phyloP scores from a whole-genome alignment of 2,888 invertebrate genomes.

The Sisyra nigra region DNA sequence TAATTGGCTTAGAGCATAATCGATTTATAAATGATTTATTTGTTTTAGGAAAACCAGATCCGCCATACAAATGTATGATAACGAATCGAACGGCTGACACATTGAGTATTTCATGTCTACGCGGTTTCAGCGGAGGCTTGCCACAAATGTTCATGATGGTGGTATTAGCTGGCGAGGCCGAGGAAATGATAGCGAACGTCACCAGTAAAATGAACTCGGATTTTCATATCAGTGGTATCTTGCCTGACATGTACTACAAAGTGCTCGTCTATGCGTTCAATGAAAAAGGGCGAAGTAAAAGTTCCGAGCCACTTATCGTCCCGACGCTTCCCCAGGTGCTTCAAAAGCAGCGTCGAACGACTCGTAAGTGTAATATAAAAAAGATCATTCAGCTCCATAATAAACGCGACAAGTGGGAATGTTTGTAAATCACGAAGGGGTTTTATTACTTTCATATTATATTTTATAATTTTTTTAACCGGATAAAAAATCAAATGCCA shows the following conservation, averaged over 20 bases:
- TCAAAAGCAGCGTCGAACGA: constrained; percentile 28
- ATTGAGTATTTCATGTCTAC: constrained; percentile 29
- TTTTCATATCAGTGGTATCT: constrained; percentile 27
- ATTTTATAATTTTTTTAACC: neutral
- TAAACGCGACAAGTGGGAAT: no score
- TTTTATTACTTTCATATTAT: neutral
- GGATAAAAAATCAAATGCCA: neutral
- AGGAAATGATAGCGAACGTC: constrained; percentile 24
- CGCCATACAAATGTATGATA: constrained; percentile 31
- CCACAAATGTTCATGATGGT: constrained; percentile 29
- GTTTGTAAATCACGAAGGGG: no score
- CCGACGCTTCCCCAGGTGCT: constrained; percentile 30
- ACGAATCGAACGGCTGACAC: constrained; percentile 33
- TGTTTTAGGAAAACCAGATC: constrained; percentile 24
- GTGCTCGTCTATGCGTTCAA: constrained; percentile 46
- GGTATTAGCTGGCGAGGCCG: constrained; percentile 19
- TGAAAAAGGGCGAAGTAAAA: constrained; percentile 41
- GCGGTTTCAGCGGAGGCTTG: constrained; percentile 37
- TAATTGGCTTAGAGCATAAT: neutral
- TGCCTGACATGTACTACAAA: constrained; percentile 31
- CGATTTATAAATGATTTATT: neutral
- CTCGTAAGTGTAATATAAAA: constrained; percentile 11
- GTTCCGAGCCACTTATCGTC: constrained; percentile 26
- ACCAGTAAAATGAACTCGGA: constrained; percentile 26
- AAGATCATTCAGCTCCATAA: neutral